These are phyloP conservation scores for Ennomos erosarius DNA, from an alignment of 2,888 invertebrate species.

Conservation along the genomic window DNA sequence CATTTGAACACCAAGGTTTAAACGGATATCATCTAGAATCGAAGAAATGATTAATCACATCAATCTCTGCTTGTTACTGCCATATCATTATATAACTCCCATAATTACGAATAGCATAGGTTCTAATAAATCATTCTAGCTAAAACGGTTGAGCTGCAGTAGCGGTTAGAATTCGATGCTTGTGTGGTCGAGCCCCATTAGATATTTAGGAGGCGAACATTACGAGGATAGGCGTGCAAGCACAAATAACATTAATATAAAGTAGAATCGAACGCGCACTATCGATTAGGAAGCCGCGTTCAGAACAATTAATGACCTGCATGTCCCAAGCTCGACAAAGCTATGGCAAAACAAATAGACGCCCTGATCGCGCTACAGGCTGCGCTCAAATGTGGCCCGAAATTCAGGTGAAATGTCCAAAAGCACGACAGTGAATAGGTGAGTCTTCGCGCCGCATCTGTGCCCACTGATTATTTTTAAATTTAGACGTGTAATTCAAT, in stretches of 20 bases:
- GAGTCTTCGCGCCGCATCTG: not conserved
- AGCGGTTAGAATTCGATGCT: slow-evolving; percentile 28
- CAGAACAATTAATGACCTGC: slow-evolving; percentile 85
- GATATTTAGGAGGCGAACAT: slow-evolving; percentile 52
- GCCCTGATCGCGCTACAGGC: slow-evolving; percentile 69
- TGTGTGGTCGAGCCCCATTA: slow-evolving; percentile 41
- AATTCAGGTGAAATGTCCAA: slow-evolving; percentile 27
- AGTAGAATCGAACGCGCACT: slow-evolving; percentile 83
- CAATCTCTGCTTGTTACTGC: slow-evolving; percentile 6
- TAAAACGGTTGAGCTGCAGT: slow-evolving; percentile 37
- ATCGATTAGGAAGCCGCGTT: slow-evolving; percentile 84
- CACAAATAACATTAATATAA: slow-evolving; percentile 85
- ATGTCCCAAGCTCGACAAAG: slow-evolving; percentile 83
- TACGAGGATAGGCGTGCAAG: slow-evolving; percentile 61
- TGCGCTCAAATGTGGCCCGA: slow-evolving; percentile 46
- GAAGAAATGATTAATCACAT: not conserved
- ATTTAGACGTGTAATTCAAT: too few species aligned
- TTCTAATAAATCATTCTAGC: slow-evolving; percentile 37
- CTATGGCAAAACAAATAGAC: slow-evolving; percentile 85
- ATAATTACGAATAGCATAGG: slow-evolving; percentile 20
- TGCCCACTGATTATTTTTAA: too few species aligned
- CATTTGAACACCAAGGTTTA: too few species aligned
- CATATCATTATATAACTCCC: slow-evolving; percentile 19
- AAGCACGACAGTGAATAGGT: not conserved
- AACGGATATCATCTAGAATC: too few species aligned